Evolutionary conservation across 2,113 vertebrate species (phyloP), one percentile per base, ranked within the genome.

Genomic region (Trematomus loennbergii): DNA sequence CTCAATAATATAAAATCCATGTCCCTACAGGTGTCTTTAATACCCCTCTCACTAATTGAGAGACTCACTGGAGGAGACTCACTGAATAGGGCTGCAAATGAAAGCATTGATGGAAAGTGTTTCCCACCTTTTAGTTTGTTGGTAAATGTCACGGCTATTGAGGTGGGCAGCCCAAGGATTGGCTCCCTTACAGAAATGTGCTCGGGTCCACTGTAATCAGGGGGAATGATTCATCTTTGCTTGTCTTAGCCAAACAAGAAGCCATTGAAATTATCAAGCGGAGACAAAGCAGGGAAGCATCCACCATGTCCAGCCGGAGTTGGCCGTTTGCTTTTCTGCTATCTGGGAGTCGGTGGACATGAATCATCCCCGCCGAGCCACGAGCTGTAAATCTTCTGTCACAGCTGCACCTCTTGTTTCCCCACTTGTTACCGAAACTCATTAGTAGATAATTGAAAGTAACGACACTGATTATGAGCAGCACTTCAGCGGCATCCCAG

Each of bases 401-500:
- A 78, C 81, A 83, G 81, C 87, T 85, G 81, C 74, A 72, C 73
- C 79, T 84, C 84, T 82, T 62, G 71, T 83, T 87, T 75, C 81
- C 83, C 75, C 79, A 57, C 86, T 93, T 82, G 83, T 93, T 91
- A 90, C 63, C 75, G 64, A 85, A 91, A 92, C 80, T 89, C 89
- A 89, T 93, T 89, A 91, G 86, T 11, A 71, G 78, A 84, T 90
- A 90, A 93, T 91, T 93, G 89, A 92, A 91, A 91, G 87, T 89
- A 92, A 88, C 75, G 72, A 80, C 83, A 68, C 63, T 84, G 89
- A 94, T 93, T 85, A 91, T 85, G 81, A 80, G 75, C 66, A 72
- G 85, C 12, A 69, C 70, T 81, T 71, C 77, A 71, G 83, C 74
- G 20, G 75, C 81, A 75, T 90, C 92, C 86, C 78, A 46, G 72